Evolutionary conservation across 2,888 invertebrate genomes (phyloP).

Genomic region (Melinopterus prodromus): DNA sequence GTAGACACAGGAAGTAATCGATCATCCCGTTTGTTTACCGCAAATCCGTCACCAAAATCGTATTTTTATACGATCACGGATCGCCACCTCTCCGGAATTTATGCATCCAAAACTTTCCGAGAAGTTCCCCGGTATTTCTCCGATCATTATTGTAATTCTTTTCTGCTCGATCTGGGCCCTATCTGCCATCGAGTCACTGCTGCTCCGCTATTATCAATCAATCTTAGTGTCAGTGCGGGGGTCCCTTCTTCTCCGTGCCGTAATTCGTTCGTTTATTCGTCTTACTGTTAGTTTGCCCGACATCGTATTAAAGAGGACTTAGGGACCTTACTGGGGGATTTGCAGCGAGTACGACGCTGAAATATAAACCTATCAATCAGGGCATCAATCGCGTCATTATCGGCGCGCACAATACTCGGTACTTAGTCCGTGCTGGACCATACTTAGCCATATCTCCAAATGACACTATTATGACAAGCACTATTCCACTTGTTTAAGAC

Average conservation of each 20-base stretch:
- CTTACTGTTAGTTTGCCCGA: slow-evolving; percentile 45
- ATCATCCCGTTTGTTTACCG: background rate
- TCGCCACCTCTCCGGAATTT: background rate
- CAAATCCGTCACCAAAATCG: background rate
- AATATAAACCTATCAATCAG: slow-evolving; percentile 59
- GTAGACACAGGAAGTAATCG: background rate
- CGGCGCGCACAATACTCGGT: slow-evolving; percentile 30
- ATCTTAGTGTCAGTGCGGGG: slow-evolving; percentile 58
- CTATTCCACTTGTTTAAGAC: background rate
- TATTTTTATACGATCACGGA: background rate
- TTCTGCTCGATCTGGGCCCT: slow-evolving; percentile 50
- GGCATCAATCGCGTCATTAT: slow-evolving; percentile 50
- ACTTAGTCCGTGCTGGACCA: background rate
- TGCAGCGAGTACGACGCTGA: slow-evolving; percentile 49
- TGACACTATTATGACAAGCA: slow-evolving; percentile 4
- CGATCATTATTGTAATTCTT: slow-evolving; percentile 58
- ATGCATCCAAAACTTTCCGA: background rate
- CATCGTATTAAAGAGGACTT: slow-evolving; percentile 50
- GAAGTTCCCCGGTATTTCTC: slow-evolving; percentile 18
- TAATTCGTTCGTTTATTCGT: slow-evolving; percentile 19
- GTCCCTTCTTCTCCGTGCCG: slow-evolving; percentile 34
- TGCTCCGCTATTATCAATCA: slow-evolving; percentile 54
- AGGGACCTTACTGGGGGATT: slow-evolving; percentile 45
- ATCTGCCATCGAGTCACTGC: slow-evolving; percentile 45
- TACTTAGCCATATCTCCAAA: background rate